phyloP scores from a whole-genome alignment of 2,113 vertebrate genomes.

The Sprattus sprattus region DNA sequence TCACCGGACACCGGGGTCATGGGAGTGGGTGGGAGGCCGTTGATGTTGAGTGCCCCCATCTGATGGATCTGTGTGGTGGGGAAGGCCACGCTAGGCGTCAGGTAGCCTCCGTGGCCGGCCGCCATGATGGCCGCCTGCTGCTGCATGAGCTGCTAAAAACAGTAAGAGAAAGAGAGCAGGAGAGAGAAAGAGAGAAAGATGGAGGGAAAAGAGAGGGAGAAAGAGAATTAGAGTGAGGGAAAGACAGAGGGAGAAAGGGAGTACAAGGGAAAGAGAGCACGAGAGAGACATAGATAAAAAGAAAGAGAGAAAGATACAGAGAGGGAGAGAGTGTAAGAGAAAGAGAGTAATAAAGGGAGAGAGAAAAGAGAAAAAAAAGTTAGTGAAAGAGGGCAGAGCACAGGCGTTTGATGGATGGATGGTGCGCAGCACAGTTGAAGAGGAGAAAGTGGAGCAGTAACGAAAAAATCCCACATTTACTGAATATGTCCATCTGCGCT shows the following conservation, averaged over 20 bases:
- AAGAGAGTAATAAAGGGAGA: not conserved
- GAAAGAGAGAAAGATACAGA: conserved; percentile 29
- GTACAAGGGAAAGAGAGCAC: not conserved
- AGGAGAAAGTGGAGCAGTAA: conserved; percentile 68
- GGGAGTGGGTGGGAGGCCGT: conserved; percentile 84
- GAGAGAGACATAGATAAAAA: conserved; percentile 22
- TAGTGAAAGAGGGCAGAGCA: conserved; percentile 59
- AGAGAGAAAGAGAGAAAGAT: conserved; percentile 31
- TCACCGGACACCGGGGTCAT: conserved; percentile 89
- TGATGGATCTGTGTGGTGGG: conserved; percentile 96
- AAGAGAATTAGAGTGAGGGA: conserved; percentile 49
- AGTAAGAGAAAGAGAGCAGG: conserved; percentile 54
- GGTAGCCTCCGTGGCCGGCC: conserved; percentile 91
- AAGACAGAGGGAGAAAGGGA: not conserved
- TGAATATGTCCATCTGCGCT: conserved; percentile 68
- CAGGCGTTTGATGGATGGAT: conserved; percentile 69
- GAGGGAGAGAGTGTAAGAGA: conserved; percentile 34
- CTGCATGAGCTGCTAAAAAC: conserved; percentile 90
- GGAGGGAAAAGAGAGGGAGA: conserved; percentile 28
- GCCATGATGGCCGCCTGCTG: conserved; percentile 97
- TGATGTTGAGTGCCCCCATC: conserved; percentile 95
- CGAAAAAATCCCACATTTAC: conserved; percentile 71
- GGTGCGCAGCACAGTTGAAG: conserved; percentile 56
- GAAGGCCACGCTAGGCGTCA: conserved; percentile 89
- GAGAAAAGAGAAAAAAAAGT: conserved; percentile 37